A percentile compares a stretch with the other conserved stretches of the same genome.
phyloP scores from a whole-genome alignment of 2,888 invertebrate species.

The Mesorhabditis spiculigera region DNA sequence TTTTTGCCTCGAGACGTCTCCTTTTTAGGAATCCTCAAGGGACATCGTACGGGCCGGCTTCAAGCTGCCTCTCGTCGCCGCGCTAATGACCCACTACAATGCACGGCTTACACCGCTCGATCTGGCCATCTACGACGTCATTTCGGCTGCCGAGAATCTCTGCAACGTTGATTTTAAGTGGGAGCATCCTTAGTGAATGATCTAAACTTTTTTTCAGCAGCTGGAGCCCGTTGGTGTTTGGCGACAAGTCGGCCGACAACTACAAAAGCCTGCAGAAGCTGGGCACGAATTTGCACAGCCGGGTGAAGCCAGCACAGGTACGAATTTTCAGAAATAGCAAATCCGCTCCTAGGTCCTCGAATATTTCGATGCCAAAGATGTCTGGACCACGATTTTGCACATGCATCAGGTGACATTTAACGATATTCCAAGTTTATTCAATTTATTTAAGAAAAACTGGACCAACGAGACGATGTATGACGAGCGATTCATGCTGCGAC shows the following conservation, averaged over 20 bases:
- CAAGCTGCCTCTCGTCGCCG: too few species aligned
- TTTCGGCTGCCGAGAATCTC: neutral
- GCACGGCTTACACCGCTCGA: neutral
- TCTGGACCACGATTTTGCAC: constrained; percentile 4
- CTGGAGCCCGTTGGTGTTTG: constrained; percentile 1
- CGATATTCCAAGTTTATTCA: neutral
- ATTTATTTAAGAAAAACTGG: neutral
- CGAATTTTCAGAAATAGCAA: neutral
- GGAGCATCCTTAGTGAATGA: neutral
- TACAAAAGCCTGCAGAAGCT: neutral
- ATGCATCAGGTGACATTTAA: neutral
- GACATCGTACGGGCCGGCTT: too few species aligned
- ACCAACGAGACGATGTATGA: neutral
- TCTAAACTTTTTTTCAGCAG: neutral
- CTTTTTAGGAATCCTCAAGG: too few species aligned
- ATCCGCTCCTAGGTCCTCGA: neutral
- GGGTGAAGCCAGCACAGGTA: neutral
- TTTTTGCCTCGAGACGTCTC: too few species aligned
- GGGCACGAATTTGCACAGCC: neutral
- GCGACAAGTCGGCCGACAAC: neutral
- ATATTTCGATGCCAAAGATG: neutral
- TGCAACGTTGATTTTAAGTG: neutral
- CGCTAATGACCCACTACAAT: too few species aligned
- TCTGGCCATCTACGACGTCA: constrained; percentile 1
- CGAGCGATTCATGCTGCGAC: constrained; percentile 2